These are phyloP conservation scores for Blastobasis adustella DNA, from an alignment of 2,888 invertebrate genomes.

Conservation along the genomic window DNA sequence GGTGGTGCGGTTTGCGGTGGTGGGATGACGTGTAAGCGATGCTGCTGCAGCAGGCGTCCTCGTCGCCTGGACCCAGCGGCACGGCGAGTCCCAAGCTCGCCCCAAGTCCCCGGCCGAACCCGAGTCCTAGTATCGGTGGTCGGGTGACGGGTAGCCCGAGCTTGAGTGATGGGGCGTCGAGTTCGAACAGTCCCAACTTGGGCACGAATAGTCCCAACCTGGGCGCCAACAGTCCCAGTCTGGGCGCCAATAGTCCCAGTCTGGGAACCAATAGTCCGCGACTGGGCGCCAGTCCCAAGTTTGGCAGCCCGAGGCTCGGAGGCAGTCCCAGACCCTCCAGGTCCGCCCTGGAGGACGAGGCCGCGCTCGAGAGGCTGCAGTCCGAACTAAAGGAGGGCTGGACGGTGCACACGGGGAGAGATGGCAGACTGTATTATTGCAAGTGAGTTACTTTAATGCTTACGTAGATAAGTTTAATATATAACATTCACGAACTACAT, in stretches of 20 bases:
- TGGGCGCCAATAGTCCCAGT: constrained; percentile 44
- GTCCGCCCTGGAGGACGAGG: constrained; percentile 50
- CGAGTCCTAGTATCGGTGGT: constrained; percentile 34
- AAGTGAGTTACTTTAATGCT: constrained; percentile 78
- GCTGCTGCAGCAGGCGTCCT: constrained; percentile 69
- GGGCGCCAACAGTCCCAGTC: constrained; percentile 27
- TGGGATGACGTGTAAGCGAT: constrained; percentile 65
- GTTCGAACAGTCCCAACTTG: constrained; percentile 38
- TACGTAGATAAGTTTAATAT: background rate
- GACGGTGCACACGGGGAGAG: constrained; percentile 86
- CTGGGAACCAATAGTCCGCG: constrained; percentile 35
- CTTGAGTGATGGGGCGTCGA: constrained; percentile 46
- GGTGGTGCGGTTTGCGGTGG: constrained; percentile 37
- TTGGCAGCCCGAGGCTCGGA: constrained; percentile 53
- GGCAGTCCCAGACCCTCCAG: constrained; percentile 52
- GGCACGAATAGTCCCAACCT: constrained; percentile 31
- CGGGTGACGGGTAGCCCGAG: constrained; percentile 46
- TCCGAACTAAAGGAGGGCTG: constrained; percentile 81
- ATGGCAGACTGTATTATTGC: constrained; percentile 91
- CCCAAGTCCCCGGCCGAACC: constrained; percentile 48
- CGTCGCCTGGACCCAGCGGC: constrained; percentile 69
- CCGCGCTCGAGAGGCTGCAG: constrained; percentile 72
- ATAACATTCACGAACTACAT: too few relatives aligned
- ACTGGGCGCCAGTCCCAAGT: constrained; percentile 55
- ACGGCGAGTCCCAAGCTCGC: constrained; percentile 59